Conservation (phyloP, 2,797 vertebrate species). For the Pseudomugil gertrudae region DNA sequence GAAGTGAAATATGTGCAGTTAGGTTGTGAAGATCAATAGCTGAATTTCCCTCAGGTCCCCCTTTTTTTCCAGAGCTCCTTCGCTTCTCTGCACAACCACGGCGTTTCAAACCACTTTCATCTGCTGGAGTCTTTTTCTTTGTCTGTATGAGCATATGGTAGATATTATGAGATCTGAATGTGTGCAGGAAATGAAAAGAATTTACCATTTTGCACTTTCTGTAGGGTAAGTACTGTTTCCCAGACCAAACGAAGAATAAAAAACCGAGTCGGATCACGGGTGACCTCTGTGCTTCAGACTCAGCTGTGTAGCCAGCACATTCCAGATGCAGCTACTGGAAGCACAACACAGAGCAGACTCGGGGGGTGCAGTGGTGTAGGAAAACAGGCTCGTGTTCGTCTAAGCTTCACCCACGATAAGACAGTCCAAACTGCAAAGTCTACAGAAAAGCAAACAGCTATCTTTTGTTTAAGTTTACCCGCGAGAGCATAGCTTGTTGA, state of each 20-base stretch:
- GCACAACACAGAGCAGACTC: constrained; percentile 24
- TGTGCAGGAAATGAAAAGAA: constrained; percentile 69
- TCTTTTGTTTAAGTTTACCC: constrained; percentile 67
- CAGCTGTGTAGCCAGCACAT: constrained; percentile 48
- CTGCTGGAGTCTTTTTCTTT: constrained; percentile 50
- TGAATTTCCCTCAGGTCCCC: constrained; percentile 46
- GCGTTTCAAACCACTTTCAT: constrained; percentile 39
- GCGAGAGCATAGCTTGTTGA: constrained; percentile 58
- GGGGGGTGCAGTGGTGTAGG: constrained; percentile 21
- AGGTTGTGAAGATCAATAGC: constrained; percentile 46
- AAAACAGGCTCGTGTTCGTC: constrained; percentile 40
- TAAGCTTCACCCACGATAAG: constrained; percentile 47
- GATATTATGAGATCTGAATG: constrained; percentile 70
- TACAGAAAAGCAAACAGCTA: constrained; percentile 37
- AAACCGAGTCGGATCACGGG: constrained; percentile 39
- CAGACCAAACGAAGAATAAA: constrained; percentile 49
- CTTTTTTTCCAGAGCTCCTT: constrained; percentile 13
- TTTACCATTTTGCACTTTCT: constrained; percentile 62
- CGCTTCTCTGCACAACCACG: constrained; percentile 30
- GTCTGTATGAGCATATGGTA: constrained; percentile 67
- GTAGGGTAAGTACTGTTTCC: constrained; percentile 61
- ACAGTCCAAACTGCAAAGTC: constrained; percentile 47
- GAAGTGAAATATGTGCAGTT: constrained; percentile 34
- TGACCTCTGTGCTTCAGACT: constrained; percentile 51
- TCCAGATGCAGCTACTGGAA: constrained; percentile 60